Base-by-base conservation (phyloP, 2,888 invertebrate species). In the Cyrtodaria siliqua region DNA sequence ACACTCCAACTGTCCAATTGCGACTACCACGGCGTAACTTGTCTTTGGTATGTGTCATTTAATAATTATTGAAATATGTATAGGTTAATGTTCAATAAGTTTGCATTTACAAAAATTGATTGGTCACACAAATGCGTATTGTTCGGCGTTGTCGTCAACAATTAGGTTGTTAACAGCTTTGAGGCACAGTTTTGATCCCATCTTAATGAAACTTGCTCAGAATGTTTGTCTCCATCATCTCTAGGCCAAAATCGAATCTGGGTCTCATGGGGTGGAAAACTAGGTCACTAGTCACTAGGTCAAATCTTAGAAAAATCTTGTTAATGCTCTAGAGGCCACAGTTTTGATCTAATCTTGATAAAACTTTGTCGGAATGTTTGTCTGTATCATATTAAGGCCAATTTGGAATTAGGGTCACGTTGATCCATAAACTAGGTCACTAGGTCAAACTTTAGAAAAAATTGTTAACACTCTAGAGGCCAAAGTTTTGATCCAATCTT, bases 1-100 rank as follows among this genome's bases (percentile, higher is more conserved):
- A 26, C 53, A 53, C 53, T 26, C 53, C 53, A 53, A 53, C 53
- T 53, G 53, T 53, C 53, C 53, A 53, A 53, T 14, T 53, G 53
- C 53, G 53, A 24, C 53, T 53, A 23, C 53, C 53, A 26, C 27
- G 53, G 26, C 24, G 53, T 23, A 53, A 24, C 53, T 53, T 53
- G 53, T 53, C 53, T 53, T 23, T 53, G 53, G 53, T 53, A 53
- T 53, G 53, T 53, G 53, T 26, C 53, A 53, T 53, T 24, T 12
- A 23, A 18, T 23, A 23, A 23, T 6, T 3, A 23, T 18, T 23
- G 26, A 53, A 26, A 24, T 26, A 23, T 53, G 53, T 26, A 53
- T 12, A 53, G 14, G 2, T 50, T 18, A 20, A 18, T 20, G n/a
- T 16, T 20, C 23, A 20, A 16, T 18, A 20, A 20, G 14, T 23